Conservation (phyloP, 2,797 vertebrate species). For the Sebastes trivittatus region DNA sequence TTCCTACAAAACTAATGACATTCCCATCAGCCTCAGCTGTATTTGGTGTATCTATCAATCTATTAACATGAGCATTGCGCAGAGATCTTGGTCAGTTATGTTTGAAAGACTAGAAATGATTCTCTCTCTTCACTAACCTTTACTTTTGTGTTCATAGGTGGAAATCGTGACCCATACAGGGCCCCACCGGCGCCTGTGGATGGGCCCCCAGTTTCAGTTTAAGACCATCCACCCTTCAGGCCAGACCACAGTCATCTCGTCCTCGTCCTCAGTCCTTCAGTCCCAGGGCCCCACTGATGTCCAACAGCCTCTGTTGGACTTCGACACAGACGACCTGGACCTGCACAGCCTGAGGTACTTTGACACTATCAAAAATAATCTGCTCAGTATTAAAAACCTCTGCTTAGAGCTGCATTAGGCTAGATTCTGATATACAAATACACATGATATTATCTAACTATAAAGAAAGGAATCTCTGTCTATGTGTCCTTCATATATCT, state of each 20-base stretch:
- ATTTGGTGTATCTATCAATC: neutral
- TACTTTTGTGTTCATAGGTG: slow-evolving; percentile 81
- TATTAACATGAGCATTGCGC: neutral
- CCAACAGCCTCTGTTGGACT: slow-evolving; percentile 95
- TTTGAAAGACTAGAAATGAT: neutral
- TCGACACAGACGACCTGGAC: slow-evolving; percentile 96
- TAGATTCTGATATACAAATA: neutral
- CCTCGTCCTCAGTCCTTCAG: slow-evolving; percentile 96
- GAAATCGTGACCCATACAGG: slow-evolving; percentile 98
- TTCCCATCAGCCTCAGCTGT: neutral
- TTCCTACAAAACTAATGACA: no score
- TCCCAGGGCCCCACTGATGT: slow-evolving; percentile 93
- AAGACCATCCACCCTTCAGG: slow-evolving; percentile 98
- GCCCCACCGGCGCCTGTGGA: slow-evolving; percentile 96
- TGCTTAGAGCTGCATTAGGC: neutral
- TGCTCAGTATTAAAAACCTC: no score
- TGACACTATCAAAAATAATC: neutral
- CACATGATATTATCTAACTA: neutral
- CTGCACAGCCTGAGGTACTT: slow-evolving; percentile 94
- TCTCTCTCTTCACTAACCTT: neutral
- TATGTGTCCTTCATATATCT: no score
- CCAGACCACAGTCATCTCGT: slow-evolving; percentile 97
- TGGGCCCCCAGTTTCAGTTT: slow-evolving; percentile 99
- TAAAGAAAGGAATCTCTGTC: no score
- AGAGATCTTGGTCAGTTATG: neutral